phyloP scores from a whole-genome alignment of 30 jellyfish, hydroid and myxozoan species.

The Hydractinia symbiolongicarpus region DNA sequence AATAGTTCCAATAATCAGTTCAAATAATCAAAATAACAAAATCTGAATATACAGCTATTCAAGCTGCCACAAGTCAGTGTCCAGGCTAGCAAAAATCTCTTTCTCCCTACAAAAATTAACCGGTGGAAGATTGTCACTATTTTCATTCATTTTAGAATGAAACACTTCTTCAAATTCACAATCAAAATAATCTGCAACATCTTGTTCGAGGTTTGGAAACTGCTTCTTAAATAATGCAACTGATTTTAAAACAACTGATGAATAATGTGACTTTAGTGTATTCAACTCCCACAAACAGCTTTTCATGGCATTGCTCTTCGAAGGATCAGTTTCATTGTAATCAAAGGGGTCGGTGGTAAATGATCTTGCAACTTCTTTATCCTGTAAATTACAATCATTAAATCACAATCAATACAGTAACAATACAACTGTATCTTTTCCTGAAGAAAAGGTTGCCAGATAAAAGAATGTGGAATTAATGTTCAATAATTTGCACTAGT shows the following conservation, averaged over 20 bases:
- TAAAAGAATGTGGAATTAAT: not conserved
- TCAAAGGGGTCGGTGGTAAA: constrained; percentile 55
- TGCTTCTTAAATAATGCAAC: constrained; percentile 58
- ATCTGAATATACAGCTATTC: constrained; percentile 22
- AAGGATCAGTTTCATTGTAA: constrained; percentile 61
- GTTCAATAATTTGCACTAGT: too few species aligned
- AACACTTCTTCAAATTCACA: constrained; percentile 38
- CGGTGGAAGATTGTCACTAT: constrained; percentile 41
- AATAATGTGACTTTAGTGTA: constrained; percentile 65
- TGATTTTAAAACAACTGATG: constrained; percentile 53
- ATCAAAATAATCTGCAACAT: constrained; percentile 40
- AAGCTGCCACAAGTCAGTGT: constrained; percentile 45
- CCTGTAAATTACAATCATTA: too few species aligned
- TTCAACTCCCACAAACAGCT: constrained; percentile 95
- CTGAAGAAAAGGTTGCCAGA: too few species aligned
- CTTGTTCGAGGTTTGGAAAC: constrained; percentile 51
- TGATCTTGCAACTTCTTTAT: too few species aligned
- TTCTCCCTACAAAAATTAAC: constrained; percentile 40
- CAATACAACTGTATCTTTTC: too few species aligned
- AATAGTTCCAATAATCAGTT: too few species aligned
- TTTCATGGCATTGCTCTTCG: constrained; percentile 70
- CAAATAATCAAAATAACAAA: too few species aligned
- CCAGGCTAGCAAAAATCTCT: constrained; percentile 32
- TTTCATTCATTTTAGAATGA: constrained; percentile 32
- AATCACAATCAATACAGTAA: too few species aligned